Evolutionary conservation across 1,140 invertebrate genomes (phyloP).

Genomic region (Palaemon carinicauda): DNA sequence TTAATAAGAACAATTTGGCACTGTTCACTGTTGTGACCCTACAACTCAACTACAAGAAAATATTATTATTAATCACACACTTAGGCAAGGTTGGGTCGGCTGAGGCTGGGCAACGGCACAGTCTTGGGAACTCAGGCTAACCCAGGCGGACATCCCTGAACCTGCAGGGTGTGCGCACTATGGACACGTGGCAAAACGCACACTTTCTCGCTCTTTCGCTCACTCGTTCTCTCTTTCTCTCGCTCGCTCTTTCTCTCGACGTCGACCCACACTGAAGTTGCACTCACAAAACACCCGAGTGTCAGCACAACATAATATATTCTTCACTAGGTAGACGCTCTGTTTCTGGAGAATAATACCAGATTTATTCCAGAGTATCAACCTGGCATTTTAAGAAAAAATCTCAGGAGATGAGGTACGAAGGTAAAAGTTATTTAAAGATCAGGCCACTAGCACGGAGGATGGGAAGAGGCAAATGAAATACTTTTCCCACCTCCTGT

Average conservation of each 20-base stretch:
- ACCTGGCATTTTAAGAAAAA: slow-evolving; percentile 36
- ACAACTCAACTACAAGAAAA: slow-evolving; percentile 36
- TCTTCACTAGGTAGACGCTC: slow-evolving; percentile 17
- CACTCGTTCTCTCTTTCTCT: too few species aligned
- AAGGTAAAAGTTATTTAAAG: slow-evolving; percentile 36
- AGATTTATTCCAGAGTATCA: neutral
- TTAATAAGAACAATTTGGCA: slow-evolving; percentile 53
- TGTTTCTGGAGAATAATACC: slow-evolving; percentile 22
- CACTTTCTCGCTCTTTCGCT: neutral
- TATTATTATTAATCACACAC: slow-evolving; percentile 43
- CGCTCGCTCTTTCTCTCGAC: too few species aligned
- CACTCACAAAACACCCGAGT: slow-evolving; percentile 24
- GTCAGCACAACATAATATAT: slow-evolving; percentile 33
- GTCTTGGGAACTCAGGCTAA: slow-evolving; percentile 51
- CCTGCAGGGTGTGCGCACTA: slow-evolving; percentile 44
- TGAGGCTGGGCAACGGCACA: slow-evolving; percentile 53
- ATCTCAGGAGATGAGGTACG: slow-evolving; percentile 52
- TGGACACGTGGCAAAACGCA: slow-evolving; percentile 44
- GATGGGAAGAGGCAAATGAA: neutral
- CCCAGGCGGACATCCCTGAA: slow-evolving; percentile 51
- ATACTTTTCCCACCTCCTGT: slow-evolving; percentile 23
- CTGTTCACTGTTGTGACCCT: slow-evolving; percentile 55
- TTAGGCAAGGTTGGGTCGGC: slow-evolving; percentile 49
- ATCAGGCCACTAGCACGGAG: slow-evolving; percentile 32
- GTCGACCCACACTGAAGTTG: slow-evolving; percentile 23